Evolutionary conservation across 2,797 vertebrate genomes (phyloP).

Genomic region (Todus mexicanus): DNA sequence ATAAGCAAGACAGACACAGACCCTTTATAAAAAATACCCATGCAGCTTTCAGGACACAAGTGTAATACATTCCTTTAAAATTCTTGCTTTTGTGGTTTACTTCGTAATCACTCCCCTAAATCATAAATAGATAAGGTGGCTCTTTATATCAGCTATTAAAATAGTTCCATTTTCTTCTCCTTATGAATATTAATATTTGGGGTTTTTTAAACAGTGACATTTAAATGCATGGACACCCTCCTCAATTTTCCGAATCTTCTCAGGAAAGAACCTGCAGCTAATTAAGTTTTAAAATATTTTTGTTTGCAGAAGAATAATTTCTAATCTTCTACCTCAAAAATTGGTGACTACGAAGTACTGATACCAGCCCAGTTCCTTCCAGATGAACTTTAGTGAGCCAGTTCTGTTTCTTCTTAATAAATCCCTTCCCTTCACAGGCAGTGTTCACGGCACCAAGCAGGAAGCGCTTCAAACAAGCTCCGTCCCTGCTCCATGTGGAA

Average conservation of each 20-base stretch:
- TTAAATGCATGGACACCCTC: background rate
- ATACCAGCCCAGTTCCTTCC: background rate
- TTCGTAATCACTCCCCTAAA: background rate
- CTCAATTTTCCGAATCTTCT: background rate
- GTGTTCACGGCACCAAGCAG: background rate
- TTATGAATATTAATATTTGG: background rate
- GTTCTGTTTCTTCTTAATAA: accelerated
- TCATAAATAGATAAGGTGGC: background rate
- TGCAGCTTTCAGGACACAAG: background rate
- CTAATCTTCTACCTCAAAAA: background rate
- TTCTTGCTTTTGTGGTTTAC: background rate
- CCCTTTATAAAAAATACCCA: background rate
- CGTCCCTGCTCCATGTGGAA: no score
- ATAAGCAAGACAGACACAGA: background rate
- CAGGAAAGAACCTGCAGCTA: background rate
- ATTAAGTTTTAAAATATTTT: background rate
- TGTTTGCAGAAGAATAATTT: background rate
- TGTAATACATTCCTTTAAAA: background rate
- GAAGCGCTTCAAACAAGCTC: background rate
- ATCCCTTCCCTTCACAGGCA: background rate
- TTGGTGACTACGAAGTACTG: background rate
- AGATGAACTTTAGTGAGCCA: background rate
- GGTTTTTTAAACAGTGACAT: background rate
- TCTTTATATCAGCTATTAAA: background rate
- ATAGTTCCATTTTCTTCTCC: background rate